Evolutionary conservation across 1,140 invertebrate species (phyloP).

Genomic region (Papilio xuthus): DNA sequence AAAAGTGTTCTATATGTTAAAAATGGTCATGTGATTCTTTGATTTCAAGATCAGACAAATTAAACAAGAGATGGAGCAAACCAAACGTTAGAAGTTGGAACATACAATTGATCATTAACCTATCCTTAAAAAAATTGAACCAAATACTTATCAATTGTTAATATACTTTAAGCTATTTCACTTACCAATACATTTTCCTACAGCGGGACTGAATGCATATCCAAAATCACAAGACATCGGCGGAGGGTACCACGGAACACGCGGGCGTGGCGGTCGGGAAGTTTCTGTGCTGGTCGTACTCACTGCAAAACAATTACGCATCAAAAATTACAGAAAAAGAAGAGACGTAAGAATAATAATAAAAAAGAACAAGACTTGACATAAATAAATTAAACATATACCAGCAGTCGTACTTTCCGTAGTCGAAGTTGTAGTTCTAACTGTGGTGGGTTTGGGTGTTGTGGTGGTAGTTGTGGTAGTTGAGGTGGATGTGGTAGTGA

Average conservation of each 20-base stretch:
- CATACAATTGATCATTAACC: too few relatives aligned
- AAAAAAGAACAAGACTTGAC: neutral
- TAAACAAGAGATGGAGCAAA: too few relatives aligned
- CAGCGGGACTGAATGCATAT: constrained; percentile 54
- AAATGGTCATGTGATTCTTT: neutral
- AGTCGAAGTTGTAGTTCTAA: constrained; percentile 40
- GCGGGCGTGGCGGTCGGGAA: constrained; percentile 35
- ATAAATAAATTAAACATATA: neutral
- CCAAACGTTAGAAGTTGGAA: too few relatives aligned
- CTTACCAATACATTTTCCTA: constrained; percentile 69
- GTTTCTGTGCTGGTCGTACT: constrained; percentile 43
- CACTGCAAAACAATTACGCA: neutral
- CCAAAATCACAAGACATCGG: constrained; percentile 63
- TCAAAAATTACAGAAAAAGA: neutral
- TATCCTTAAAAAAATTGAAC: too few relatives aligned
- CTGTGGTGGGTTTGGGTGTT: constrained; percentile 46
- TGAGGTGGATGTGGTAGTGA: constrained; percentile 44
- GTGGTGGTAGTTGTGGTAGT: constrained; percentile 44
- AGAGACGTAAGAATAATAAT: neutral
- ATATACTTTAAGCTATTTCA: neutral
- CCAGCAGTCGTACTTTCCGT: constrained; percentile 29
- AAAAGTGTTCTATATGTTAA: neutral
- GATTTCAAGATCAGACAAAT: neutral
- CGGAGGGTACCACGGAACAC: constrained; percentile 37
- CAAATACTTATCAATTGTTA: too few relatives aligned